phyloP scores from a whole-genome alignment of 2,888 invertebrate species.

The Lithophane semibrunnea region DNA sequence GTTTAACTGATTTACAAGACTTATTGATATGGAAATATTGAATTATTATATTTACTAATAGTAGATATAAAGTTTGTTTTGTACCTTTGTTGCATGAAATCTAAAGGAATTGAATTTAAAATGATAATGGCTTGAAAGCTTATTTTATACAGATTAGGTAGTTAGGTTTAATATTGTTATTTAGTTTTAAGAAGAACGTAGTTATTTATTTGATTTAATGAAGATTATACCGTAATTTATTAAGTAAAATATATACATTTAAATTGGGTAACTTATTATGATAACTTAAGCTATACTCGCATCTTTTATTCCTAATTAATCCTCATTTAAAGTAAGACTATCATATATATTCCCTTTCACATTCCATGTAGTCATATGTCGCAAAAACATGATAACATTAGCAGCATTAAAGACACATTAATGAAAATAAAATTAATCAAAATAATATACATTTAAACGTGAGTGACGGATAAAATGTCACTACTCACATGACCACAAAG shows the following conservation, averaged over 20 bases:
- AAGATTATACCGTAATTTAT: no score
- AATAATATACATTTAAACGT: slow-evolving; percentile 21
- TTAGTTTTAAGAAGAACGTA: slow-evolving; percentile 14
- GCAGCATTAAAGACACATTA: slow-evolving; percentile 4
- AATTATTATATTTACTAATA: slow-evolving; percentile 53
- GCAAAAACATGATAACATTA: slow-evolving; percentile 21
- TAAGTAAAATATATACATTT: no score
- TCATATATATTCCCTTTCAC: slow-evolving; percentile 9
- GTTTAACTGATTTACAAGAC: slow-evolving; percentile 45
- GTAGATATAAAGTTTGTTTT: slow-evolving; percentile 15
- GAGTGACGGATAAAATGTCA: background rate
- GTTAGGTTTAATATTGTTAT: slow-evolving; percentile 10
- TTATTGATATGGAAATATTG: slow-evolving; percentile 43
- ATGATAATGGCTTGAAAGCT: slow-evolving; percentile 22
- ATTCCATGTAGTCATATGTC: slow-evolving; percentile 4
- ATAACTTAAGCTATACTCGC: no score
- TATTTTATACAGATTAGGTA: slow-evolving; percentile 37
- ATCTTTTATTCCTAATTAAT: no score
- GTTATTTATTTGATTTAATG: background rate
- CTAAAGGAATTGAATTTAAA: slow-evolving; percentile 12
- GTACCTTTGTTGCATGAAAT: slow-evolving; percentile 21
- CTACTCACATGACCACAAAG: background rate
- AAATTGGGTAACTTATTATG: no score
- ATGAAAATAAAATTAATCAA: slow-evolving; percentile 21
- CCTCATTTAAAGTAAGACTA: slow-evolving; percentile 8